Percentiles rank a stretch among this genome's conserved stretches.
Evolutionary conservation across 2,888 invertebrate species (phyloP).

Genomic region (Gymnosoma rotundatum): DNA sequence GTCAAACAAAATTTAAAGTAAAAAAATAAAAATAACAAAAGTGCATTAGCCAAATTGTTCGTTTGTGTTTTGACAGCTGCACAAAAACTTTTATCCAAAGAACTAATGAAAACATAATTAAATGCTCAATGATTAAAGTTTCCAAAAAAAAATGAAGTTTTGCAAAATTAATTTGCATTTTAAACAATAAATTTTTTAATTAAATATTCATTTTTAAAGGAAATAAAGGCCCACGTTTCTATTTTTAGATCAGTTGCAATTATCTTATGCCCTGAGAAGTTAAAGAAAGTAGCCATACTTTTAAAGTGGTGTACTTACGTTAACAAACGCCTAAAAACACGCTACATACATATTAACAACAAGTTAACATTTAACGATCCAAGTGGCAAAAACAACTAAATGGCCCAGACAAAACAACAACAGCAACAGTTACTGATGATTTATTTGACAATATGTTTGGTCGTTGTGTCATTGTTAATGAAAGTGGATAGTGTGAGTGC

Average conservation of each 20-base stretch:
- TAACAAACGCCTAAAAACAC: background rate
- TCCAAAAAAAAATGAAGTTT: background rate
- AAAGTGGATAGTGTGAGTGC: conserved; percentile 60
- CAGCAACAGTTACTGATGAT: conserved; percentile 49
- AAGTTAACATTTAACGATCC: conserved; percentile 50
- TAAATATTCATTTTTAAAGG: too few relatives aligned
- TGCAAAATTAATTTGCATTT: too few relatives aligned
- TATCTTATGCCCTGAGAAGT: too few relatives aligned
- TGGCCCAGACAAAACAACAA: conserved; percentile 63
- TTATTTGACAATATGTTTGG: conserved; percentile 61
- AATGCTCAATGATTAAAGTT: conserved; percentile 25
- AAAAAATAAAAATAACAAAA: conserved; percentile 52
- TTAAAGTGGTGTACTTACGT: background rate
- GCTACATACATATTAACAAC: conserved; percentile 6
- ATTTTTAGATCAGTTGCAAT: too few relatives aligned
- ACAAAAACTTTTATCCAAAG: conserved; percentile 39
- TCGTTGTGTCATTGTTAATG: conserved; percentile 33
- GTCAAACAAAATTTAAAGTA: background rate
- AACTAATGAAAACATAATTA: conserved; percentile 55
- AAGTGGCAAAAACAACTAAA: conserved; percentile 66
- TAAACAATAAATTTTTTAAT: too few relatives aligned
- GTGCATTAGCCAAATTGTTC: conserved; percentile 31
- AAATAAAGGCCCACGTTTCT: too few relatives aligned
- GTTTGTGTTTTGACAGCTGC: conserved; percentile 54
- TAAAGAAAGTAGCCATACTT: too few relatives aligned